Evolutionary conservation across 2,797 vertebrate genomes (phyloP).

Genomic region (Clarias pachynema): DNA sequence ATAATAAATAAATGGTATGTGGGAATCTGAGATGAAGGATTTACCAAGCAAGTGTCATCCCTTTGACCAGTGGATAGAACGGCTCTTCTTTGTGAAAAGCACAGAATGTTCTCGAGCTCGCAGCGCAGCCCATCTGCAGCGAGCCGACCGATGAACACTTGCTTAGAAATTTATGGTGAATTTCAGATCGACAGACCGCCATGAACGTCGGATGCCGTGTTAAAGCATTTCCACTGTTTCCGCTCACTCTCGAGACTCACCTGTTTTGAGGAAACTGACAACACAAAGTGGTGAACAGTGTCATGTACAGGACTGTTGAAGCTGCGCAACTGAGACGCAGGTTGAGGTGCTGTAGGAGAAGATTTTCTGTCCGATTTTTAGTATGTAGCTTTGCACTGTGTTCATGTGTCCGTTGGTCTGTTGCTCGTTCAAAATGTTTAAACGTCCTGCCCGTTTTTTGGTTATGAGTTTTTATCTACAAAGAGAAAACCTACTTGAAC

Average conservation of each 20-base stretch:
- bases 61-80: conserved; percentile 45
- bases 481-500: conserved; percentile 74
- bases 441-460: conserved; percentile 37
- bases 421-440: conserved; percentile 42
- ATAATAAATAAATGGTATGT: conserved; percentile 55
- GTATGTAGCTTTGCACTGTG: conserved; percentile 77
- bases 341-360: conserved; percentile 37
- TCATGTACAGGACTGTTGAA: conserved; percentile 16
- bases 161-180: neutral
- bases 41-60: conserved; percentile 61
- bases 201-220: neutral
- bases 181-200: neutral
- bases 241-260: neutral
- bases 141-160: neutral
- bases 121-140: conserved; percentile 10
- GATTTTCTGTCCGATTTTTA: conserved; percentile 58
- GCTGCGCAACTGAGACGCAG: neutral
- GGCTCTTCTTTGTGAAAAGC: neutral
- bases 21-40: conserved; percentile 65
- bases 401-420: conserved; percentile 63
- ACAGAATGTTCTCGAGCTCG: neutral
- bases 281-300: neutral
- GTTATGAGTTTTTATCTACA: conserved; percentile 66
- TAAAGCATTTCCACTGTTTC: neutral
- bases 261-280: conserved; percentile 8